These are phyloP conservation scores for Rambutsinella grinnellia DNA, from an alignment of 2,888 invertebrate genomes.

Conservation along the genomic window DNA sequence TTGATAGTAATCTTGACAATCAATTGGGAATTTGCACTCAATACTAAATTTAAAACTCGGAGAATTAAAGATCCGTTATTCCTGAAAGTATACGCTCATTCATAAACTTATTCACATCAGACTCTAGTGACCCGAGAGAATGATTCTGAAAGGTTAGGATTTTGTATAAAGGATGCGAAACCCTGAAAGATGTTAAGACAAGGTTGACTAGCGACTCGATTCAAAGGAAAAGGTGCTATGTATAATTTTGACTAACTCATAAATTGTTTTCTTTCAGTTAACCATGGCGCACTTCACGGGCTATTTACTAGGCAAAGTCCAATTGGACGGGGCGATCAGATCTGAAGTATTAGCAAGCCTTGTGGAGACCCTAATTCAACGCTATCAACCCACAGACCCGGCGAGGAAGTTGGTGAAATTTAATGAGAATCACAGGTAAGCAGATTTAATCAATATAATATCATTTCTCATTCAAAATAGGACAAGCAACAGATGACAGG, in stretches of 20 bases:
- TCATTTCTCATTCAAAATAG: background rate
- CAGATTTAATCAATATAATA: background rate
- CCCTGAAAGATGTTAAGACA: too few species aligned
- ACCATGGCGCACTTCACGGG: constrained; percentile 65
- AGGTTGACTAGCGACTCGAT: background rate
- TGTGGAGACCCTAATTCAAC: constrained; percentile 64
- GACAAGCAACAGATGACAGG: background rate
- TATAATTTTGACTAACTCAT: too few species aligned
- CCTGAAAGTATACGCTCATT: background rate
- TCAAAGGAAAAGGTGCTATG: too few species aligned
- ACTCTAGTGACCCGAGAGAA: too few species aligned
- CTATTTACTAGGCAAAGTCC: constrained; percentile 66
- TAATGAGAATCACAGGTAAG: constrained; percentile 65
- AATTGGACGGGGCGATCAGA: constrained; percentile 66
- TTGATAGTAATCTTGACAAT: background rate
- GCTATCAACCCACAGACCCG: constrained; percentile 62
- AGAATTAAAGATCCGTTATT: background rate
- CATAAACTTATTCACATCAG: too few species aligned
- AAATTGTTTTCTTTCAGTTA: constrained; percentile 24
- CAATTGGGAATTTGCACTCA: background rate
- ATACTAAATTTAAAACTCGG: background rate
- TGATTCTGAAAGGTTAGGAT: constrained; percentile 8
- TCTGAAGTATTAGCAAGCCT: constrained; percentile 65
- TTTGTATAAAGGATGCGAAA: background rate
- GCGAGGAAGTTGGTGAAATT: constrained; percentile 62